phyloP scores from a whole-genome alignment of 1,140 invertebrate genomes.

The Argopecten irradians region DNA sequence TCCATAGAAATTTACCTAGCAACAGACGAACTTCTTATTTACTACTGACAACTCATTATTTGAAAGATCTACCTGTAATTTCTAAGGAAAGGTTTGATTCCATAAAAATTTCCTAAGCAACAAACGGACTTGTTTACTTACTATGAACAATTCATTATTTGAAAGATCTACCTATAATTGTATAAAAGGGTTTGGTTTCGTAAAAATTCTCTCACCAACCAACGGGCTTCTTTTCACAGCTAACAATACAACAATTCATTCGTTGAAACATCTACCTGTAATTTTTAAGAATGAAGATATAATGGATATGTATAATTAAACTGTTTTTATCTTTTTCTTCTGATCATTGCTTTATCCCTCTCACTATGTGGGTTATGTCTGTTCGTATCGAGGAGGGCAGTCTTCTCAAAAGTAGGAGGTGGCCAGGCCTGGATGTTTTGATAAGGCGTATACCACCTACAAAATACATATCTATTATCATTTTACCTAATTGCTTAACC shows the following conservation, averaged over 20 bases:
- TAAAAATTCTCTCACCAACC: neutral
- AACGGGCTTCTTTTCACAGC: neutral
- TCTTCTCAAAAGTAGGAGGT: neutral
- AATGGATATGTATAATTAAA: neutral
- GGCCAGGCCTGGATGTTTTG: neutral
- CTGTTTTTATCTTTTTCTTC: neutral
- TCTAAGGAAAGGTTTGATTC: neutral
- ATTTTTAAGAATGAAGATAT: neutral
- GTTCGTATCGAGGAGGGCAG: neutral
- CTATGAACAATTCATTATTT: too few relatives aligned
- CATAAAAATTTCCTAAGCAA: neutral
- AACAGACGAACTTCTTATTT: neutral
- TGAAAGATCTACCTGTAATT: neutral
- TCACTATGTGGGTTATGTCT: neutral
- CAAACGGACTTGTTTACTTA: neutral
- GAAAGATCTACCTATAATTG: neutral
- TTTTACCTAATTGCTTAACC: neutral
- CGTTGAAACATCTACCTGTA: too few relatives aligned
- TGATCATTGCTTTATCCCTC: neutral
- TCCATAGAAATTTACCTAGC: neutral
- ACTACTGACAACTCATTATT: too few relatives aligned
- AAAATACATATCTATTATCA: neutral
- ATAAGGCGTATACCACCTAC: too few relatives aligned
- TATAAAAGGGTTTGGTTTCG: neutral
- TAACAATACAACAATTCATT: too few relatives aligned